Percentiles rank a stretch among this genome's conserved stretches.
phyloP scores from a whole-genome alignment of 2,888 invertebrate genomes.

The Hypomecis atomaria region DNA sequence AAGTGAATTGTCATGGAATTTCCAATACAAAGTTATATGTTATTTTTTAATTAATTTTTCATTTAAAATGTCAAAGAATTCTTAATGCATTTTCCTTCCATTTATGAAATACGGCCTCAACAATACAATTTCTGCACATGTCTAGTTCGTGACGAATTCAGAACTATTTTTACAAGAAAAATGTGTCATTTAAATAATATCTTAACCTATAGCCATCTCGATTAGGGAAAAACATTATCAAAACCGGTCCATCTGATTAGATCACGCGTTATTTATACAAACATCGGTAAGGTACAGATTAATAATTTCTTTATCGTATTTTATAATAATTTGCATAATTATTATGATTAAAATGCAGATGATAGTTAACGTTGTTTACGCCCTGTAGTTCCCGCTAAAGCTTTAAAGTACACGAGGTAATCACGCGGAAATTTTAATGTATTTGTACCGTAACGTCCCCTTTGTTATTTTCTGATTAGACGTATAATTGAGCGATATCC shows the following conservation, averaged over 20 bases:
- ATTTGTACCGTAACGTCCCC: too few species aligned
- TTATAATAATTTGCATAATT: conserved; percentile 23
- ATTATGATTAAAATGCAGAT: conserved; percentile 25
- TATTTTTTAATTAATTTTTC: too few species aligned
- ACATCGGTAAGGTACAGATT: conserved; percentile 21
- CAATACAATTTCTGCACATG: conserved; percentile 4
- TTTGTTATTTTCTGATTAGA: too few species aligned
- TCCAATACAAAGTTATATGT: too few species aligned
- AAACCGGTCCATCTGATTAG: conserved; percentile 39
- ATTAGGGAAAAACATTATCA: conserved; percentile 43
- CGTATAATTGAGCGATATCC: too few species aligned
- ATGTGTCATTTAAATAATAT: conserved; percentile 43
- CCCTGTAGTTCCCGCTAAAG: too few species aligned
- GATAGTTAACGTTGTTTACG: too few species aligned
- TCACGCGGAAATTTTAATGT: too few species aligned
- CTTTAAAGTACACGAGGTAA: too few species aligned
- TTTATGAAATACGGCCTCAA: not conserved
- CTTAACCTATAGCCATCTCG: conserved; percentile 32
- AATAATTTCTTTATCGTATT: conserved; percentile 34
- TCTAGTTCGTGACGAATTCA: conserved; percentile 11
- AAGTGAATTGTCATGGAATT: too few species aligned
- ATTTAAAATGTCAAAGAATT: not conserved
- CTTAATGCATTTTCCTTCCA: not conserved
- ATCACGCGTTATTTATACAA: conserved; percentile 34
- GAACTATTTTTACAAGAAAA: conserved; percentile 37